These are phyloP conservation scores for Brachypalpus laphriformis DNA, from an alignment of 2,888 invertebrate genomes.

Conservation along the genomic window DNA sequence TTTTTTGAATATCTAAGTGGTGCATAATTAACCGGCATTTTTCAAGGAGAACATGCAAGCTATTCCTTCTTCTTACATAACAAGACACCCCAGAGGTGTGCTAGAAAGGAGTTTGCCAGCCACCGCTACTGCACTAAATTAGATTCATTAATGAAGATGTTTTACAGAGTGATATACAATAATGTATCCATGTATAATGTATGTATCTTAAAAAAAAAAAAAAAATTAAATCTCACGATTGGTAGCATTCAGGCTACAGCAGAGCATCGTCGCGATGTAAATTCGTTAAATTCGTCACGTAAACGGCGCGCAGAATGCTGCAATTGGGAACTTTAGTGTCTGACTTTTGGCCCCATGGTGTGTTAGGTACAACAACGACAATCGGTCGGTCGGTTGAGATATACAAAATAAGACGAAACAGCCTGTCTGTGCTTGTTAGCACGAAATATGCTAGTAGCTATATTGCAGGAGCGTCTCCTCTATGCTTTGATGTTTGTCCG, in stretches of 20 bases:
- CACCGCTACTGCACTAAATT: background rate
- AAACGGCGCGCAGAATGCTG: slow-evolving; percentile 65
- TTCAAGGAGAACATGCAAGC: slow-evolving; percentile 62
- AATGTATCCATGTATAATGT: slow-evolving; percentile 9
- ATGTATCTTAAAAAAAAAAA: background rate
- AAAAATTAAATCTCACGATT: slow-evolving; percentile 52
- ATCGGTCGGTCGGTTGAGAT: slow-evolving; percentile 19
- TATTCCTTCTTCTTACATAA: slow-evolving; percentile 45
- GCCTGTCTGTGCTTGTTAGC: slow-evolving; percentile 58
- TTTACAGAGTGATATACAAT: slow-evolving; percentile 13
- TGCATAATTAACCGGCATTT: slow-evolving; percentile 49
- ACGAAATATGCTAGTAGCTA: slow-evolving; percentile 51
- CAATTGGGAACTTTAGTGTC: slow-evolving; percentile 69
- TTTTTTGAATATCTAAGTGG: slow-evolving; percentile 40
- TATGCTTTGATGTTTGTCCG: slow-evolving; percentile 63
- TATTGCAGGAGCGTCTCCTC: slow-evolving; percentile 58
- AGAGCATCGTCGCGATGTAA: slow-evolving; percentile 29
- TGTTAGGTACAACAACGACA: slow-evolving; percentile 36
- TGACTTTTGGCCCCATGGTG: slow-evolving; percentile 68
- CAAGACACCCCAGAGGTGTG: background rate
- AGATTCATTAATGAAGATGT: slow-evolving; percentile 59
- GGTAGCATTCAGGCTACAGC: background rate
- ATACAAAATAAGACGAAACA: slow-evolving; percentile 34
- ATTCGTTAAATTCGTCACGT: slow-evolving; percentile 70
- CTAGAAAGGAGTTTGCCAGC: background rate